A percentile compares a stretch with the other conserved stretches of the same genome.
phyloP scores from a whole-genome alignment of 1,140 invertebrate species.

The Drosophila neocordata region DNA sequence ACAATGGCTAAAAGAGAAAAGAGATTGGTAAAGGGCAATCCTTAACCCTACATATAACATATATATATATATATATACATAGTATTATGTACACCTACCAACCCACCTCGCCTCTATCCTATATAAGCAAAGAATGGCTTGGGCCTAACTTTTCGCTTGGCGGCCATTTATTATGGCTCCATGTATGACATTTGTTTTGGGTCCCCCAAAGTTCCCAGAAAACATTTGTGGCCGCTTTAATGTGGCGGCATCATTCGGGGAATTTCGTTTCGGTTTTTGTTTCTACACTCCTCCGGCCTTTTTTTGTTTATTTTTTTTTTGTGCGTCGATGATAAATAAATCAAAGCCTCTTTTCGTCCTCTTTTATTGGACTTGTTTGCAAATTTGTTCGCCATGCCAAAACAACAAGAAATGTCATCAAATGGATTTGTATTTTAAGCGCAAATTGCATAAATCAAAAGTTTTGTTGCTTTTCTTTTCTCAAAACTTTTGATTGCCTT shows the following conservation, averaged over 20 bases:
- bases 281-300: conserved; percentile 34
- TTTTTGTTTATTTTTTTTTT: neutral
- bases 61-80: no score
- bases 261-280: conserved; percentile 34
- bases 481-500: conserved; percentile 75
- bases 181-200: conserved; percentile 60
- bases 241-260: conserved; percentile 48
- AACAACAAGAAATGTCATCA: conserved; percentile 63
- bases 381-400: conserved; percentile 55
- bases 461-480: conserved; percentile 50
- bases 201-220: conserved; percentile 19
- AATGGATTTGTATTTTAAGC: conserved; percentile 79
- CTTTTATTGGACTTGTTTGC: conserved; percentile 79
- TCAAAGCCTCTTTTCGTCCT: conserved; percentile 57
- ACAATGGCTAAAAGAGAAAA: conserved; percentile 19
- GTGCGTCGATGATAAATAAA: conserved; percentile 40
- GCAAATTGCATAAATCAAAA: conserved; percentile 79
- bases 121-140: neutral
- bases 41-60: conserved; percentile 6
- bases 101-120: conserved; percentile 1
- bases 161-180: conserved; percentile 65
- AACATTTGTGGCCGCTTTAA: conserved; percentile 58
- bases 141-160: conserved; percentile 52
- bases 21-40: conserved; percentile 17
- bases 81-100: neutral